A percentile compares a stretch with the other conserved stretches of the same genome.
Evolutionary conservation across 1,140 invertebrate genomes (phyloP).

Genomic region (roundworm (Caenorhabditis elegans)): WBcel235 BX284605.5:11318501-11319000

Average conservation of each 20-base stretch:
- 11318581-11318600: slow-evolving; percentile 58
- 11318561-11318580: slow-evolving; percentile 55
- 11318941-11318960: slow-evolving; percentile 49
- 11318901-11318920: slow-evolving; percentile 55
- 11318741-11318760: slow-evolving; percentile 51
- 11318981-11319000: slow-evolving; percentile 15
- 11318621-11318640: slow-evolving; percentile 54
- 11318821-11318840: slow-evolving; percentile 53
- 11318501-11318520: slow-evolving; percentile 46
- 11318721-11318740: slow-evolving; percentile 52
- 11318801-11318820: slow-evolving; percentile 46
- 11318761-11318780: slow-evolving; percentile 59
- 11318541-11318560: slow-evolving; percentile 54
- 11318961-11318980: slow-evolving; percentile 29
- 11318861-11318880: not conserved
- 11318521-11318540: slow-evolving; percentile 53
- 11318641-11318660: slow-evolving; percentile 39
- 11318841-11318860: slow-evolving; percentile 47
- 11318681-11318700: not conserved
- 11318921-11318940: slow-evolving; percentile 53
- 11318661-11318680: slow-evolving; percentile 52
- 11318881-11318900: not conserved
- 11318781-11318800: slow-evolving; percentile 62
- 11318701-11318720: not conserved
- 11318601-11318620: slow-evolving; percentile 56